A percentile compares a stretch with the other conserved stretches of the same genome.
Evolutionary conservation across 2,888 invertebrate genomes (phyloP).

Genomic region (Lasioglossum morio): DNA sequence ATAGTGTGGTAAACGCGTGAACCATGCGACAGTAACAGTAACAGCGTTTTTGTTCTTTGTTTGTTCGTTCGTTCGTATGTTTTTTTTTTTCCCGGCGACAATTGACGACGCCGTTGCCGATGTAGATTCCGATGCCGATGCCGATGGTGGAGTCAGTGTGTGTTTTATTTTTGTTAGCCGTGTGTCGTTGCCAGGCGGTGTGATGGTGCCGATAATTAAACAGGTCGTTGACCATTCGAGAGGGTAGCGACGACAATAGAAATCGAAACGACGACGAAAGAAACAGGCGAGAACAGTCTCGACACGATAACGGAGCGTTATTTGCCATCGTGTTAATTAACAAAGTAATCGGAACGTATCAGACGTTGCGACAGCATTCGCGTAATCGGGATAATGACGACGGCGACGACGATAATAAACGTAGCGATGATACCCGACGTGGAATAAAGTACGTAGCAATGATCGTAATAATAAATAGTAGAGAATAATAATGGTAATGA

Average conservation of each 20-base stretch:
- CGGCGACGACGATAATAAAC: background rate
- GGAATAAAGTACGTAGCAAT: conserved; percentile 21
- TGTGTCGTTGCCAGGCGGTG: background rate
- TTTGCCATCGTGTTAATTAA: background rate
- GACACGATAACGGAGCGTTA: background rate
- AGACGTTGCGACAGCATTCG: background rate
- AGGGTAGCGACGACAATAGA: background rate
- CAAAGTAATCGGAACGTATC: background rate
- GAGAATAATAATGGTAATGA: background rate
- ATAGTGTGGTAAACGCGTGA: background rate
- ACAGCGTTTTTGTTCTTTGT: background rate
- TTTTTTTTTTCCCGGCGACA: background rate
- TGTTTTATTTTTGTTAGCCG: background rate
- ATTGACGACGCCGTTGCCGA: background rate
- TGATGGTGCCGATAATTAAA: conserved; percentile 3
- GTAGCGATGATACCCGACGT: background rate
- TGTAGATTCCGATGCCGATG: background rate
- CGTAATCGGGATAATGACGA: background rate
- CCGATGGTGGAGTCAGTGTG: background rate
- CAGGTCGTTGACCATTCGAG: background rate
- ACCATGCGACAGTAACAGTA: conserved; percentile 9
- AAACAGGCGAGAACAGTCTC: background rate
- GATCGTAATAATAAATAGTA: background rate
- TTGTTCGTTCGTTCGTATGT: background rate
- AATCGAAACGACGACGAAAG: background rate